phyloP scores from a whole-genome alignment of 2,888 invertebrate genomes.

The Papilio protenor region DNA sequence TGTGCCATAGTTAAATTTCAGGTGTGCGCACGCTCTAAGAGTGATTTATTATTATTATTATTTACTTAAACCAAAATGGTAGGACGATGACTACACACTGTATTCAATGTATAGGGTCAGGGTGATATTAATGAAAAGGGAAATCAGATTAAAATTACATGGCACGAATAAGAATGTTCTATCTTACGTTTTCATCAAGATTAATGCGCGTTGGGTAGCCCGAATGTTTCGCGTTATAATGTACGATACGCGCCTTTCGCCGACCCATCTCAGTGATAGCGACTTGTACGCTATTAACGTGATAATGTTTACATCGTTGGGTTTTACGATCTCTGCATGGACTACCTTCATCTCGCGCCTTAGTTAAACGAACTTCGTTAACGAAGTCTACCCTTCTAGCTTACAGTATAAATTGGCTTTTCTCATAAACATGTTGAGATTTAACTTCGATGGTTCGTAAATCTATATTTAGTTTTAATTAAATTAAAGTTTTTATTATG shows the following conservation, averaged over 20 bases:
- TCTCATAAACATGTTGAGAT: background rate
- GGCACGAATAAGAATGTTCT: slow-evolving; percentile 27
- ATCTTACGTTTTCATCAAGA: slow-evolving; percentile 30
- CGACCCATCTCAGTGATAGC: slow-evolving; percentile 33
- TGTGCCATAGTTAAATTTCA: no score
- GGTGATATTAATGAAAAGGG: background rate
- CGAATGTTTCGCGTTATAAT: slow-evolving; percentile 21
- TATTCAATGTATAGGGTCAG: background rate
- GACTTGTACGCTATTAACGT: slow-evolving; percentile 36
- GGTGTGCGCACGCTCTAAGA: no score
- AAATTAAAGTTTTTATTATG: background rate
- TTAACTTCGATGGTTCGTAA: background rate
- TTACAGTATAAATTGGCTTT: slow-evolving; percentile 15
- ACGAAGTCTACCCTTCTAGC: slow-evolving; percentile 7
- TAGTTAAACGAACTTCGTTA: slow-evolving; percentile 32
- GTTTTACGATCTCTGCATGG: slow-evolving; percentile 32
- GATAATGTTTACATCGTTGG: slow-evolving; percentile 40
- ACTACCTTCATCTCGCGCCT: slow-evolving; percentile 31
- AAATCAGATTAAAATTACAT: slow-evolving; percentile 32
- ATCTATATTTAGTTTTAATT: background rate
- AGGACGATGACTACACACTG: background rate
- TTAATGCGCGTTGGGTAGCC: slow-evolving; percentile 21
- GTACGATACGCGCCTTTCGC: slow-evolving; percentile 21
- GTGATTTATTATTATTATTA: no score
- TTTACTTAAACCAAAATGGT: no score